A percentile compares a stretch with the other conserved stretches of the same genome.
Conservation (phyloP, 2,113 vertebrate species). For the Notarius quadriscutis region DNA sequence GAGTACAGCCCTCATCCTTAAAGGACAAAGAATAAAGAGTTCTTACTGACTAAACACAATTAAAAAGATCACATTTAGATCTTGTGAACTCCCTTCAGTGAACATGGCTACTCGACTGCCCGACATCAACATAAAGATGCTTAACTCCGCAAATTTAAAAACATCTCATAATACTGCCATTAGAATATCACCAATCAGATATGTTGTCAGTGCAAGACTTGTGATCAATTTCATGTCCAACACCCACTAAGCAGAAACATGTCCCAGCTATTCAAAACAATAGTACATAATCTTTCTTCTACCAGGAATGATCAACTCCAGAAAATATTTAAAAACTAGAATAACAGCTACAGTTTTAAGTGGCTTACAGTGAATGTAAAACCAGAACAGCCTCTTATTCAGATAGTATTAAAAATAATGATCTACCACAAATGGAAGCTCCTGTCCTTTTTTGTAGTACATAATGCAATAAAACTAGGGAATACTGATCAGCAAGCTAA, state of each 20-base stretch:
- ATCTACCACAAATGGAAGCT: conserved; percentile 61
- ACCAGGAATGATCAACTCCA: conserved; percentile 60
- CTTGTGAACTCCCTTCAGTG: conserved; percentile 2
- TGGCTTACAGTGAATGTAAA: conserved; percentile 45
- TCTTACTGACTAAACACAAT: conserved; percentile 50
- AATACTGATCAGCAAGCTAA: conserved; percentile 75
- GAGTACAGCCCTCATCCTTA: conserved; percentile 57
- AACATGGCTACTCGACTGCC: conserved; percentile 47
- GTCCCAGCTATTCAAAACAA: conserved; percentile 51
- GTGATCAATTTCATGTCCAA: conserved; percentile 56
- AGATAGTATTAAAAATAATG: conserved; percentile 44
- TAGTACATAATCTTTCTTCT: conserved; percentile 52
- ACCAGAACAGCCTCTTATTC: conserved; percentile 34
- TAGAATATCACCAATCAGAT: conserved; percentile 57
- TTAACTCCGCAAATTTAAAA: conserved; percentile 48
- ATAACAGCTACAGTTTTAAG: conserved; percentile 52
- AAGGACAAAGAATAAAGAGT: conserved; percentile 42
- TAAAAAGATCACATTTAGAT: conserved; percentile 34
- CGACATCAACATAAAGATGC: conserved; percentile 51
- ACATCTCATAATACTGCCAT: conserved; percentile 70
- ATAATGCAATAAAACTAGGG: conserved; percentile 68
- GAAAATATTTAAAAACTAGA: conserved; percentile 41
- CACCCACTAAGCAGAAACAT: conserved; percentile 54
- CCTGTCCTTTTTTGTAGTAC: conserved; percentile 61
- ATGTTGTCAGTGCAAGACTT: conserved; percentile 62